Conservation (phyloP, 1,140 invertebrate species). For the Papilio dardanus region DNA sequence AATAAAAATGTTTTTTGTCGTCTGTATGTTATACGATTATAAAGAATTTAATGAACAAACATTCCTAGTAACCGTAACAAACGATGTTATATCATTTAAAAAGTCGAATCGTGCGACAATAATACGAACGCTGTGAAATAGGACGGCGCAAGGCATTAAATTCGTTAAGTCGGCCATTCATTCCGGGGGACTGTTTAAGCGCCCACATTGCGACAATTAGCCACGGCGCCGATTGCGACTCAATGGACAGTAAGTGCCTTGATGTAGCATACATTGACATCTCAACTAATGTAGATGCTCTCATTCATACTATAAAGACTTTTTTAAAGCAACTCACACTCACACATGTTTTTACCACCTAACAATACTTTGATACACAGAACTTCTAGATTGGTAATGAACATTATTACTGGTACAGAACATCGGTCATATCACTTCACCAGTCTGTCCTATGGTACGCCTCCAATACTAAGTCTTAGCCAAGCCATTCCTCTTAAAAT, state of each 20-base stretch:
- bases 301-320: too few relatives aligned
- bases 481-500: not conserved
- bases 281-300: not conserved
- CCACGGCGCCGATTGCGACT: conserved; percentile 60
- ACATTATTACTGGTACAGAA: too few relatives aligned
- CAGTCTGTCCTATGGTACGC: not conserved
- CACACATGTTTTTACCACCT: too few relatives aligned
- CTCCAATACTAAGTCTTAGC: not conserved
- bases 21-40: not conserved
- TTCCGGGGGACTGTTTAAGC: conserved; percentile 55
- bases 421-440: not conserved
- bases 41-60: not conserved
- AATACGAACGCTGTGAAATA: conserved; percentile 39
- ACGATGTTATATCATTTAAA: conserved; percentile 2
- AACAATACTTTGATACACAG: too few relatives aligned
- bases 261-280: not conserved
- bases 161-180: conserved; percentile 62
- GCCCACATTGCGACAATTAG: conserved; percentile 70
- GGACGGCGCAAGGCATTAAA: conserved; percentile 48
- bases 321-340: not conserved
- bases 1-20: too few relatives aligned
- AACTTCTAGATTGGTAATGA: too few relatives aligned
- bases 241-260: conserved; percentile 46
- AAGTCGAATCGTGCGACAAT: conserved; percentile 30
- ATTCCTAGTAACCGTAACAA: not conserved